Base-by-base conservation (phyloP, 2,113 vertebrate species). In the Heterotilapia buettikoferi region DNA sequence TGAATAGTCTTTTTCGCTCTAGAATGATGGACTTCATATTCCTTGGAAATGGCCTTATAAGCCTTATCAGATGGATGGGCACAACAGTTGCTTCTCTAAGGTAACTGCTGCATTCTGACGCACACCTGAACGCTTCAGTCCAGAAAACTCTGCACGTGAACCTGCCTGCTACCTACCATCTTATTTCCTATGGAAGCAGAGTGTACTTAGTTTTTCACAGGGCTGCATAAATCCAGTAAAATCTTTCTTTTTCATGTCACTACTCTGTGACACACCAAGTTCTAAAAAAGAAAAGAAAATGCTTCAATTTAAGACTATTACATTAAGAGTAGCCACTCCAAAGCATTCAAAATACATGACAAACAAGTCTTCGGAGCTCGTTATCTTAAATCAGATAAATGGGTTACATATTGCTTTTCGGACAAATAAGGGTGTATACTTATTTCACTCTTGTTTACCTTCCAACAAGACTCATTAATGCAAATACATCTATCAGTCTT, bases 341-440 rank as follows among this genome's bases (percentile, higher is more conserved):
- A 56, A 73, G 56, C 16, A 31, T 1, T 84, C 29, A 71, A 87
- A 80, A 71, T 6, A 54, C 63, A 84, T 45, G 29, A 52, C 61
- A 80, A 88, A 73, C 88, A 83, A 9, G 61, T 54, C 54, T 12
- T 84, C 13, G 7, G 47, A n/a, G 57, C 82, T 47, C 21, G 16
- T 47, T 92, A 93, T 93, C 89, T 86, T 19, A 6, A 29, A 5
- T 14, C 2, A 84, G 86, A 89, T 92, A 87, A 93, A 93, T 86
- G 68, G 38, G 92, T 94, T 47, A 95, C 90, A 57, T 31, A 94
- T 92, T 82, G 63, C 9, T 40, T 13, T 38, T 80, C 2, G 0
- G 81, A 73, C 89, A 92, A 90, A 94, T 63, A 92, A 12, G 88
- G 93, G 89, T 7, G 89, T 86, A 57, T 7, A 66, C 80, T 29